Evolutionary conservation across 2,888 invertebrate species (phyloP).

Genomic region (Serrognathus titanus): DNA sequence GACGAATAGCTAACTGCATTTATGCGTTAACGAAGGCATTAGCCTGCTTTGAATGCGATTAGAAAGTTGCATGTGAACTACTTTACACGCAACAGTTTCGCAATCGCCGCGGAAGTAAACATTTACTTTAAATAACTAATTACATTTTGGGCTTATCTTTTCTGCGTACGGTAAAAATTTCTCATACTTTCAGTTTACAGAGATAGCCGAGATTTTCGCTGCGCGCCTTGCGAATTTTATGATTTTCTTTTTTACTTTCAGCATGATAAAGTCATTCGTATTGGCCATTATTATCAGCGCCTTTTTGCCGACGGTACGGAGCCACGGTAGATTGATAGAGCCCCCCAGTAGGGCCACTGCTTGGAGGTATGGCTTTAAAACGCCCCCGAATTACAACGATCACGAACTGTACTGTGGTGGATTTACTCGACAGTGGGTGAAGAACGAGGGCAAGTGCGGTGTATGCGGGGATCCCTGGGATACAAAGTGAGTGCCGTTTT

Average conservation of each 20-base stretch:
- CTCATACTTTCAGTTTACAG: too few species aligned
- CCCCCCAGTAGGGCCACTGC: constrained; percentile 85
- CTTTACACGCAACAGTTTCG: too few species aligned
- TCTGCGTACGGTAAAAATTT: too few species aligned
- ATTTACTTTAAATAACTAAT: too few species aligned
- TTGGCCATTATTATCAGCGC: constrained; percentile 1
- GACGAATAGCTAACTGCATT: too few species aligned
- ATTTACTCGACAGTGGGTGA: constrained; percentile 77
- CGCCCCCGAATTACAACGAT: constrained; percentile 86
- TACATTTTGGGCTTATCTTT: too few species aligned
- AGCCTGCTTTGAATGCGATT: too few species aligned
- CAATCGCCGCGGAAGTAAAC: too few species aligned
- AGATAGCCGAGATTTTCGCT: too few species aligned
- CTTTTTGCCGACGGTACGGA: constrained; percentile 45
- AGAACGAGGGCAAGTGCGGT: constrained; percentile 80
- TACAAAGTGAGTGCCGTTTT: constrained; percentile 40
- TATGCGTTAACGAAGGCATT: too few species aligned
- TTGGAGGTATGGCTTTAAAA: constrained; percentile 86
- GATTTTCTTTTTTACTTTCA: not conserved
- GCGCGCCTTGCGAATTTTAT: too few species aligned
- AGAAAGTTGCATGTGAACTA: too few species aligned
- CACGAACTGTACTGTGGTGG: constrained; percentile 87
- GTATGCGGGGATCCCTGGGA: constrained; percentile 87
- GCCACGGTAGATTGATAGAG: constrained; percentile 75
- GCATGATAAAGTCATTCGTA: constrained; percentile 7